Conservation (phyloP, 2,888 invertebrate genomes). For the Meghimatium bilineatum region DNA sequence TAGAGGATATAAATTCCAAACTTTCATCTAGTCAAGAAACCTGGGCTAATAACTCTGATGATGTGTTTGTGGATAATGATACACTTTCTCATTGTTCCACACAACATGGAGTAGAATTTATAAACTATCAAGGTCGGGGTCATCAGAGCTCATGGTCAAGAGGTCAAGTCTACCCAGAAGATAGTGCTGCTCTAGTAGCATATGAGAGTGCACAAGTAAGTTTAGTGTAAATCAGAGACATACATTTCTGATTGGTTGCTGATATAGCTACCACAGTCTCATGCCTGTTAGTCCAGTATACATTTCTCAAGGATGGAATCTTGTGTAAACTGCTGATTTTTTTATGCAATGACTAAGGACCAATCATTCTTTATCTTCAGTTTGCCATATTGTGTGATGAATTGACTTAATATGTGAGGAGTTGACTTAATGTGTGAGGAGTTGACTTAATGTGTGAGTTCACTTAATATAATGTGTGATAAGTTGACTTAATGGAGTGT, state of each 20-base stretch:
- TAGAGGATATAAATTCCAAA: conserved; percentile 15
- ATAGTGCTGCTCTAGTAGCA: conserved; percentile 56
- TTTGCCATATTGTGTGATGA: too few relatives aligned
- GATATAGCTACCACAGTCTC: too few relatives aligned
- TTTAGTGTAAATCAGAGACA: conserved; percentile 55
- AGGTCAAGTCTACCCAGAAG: conserved; percentile 64
- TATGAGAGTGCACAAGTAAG: conserved; percentile 66
- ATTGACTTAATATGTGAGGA: too few relatives aligned
- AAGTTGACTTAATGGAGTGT: too few relatives aligned
- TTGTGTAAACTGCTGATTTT: background rate
- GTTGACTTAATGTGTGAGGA: too few relatives aligned
- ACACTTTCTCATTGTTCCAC: conserved; percentile 9
- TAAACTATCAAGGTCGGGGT: conserved; percentile 40
- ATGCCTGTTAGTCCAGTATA: too few relatives aligned
- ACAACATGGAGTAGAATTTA: conserved; percentile 7
- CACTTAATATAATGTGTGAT: too few relatives aligned
- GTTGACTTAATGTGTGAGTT: too few relatives aligned
- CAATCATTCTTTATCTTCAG: background rate
- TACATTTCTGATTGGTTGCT: too few relatives aligned
- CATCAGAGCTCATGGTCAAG: conserved; percentile 53
- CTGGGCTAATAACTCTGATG: conserved; percentile 41
- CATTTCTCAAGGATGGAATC: background rate
- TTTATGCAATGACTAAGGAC: background rate
- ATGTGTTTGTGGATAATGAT: conserved; percentile 44
- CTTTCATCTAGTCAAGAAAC: conserved; percentile 31